These are phyloP conservation scores for Idris sp. DNA, from an alignment of 1,140 invertebrate species.

Conservation along the genomic window DNA sequence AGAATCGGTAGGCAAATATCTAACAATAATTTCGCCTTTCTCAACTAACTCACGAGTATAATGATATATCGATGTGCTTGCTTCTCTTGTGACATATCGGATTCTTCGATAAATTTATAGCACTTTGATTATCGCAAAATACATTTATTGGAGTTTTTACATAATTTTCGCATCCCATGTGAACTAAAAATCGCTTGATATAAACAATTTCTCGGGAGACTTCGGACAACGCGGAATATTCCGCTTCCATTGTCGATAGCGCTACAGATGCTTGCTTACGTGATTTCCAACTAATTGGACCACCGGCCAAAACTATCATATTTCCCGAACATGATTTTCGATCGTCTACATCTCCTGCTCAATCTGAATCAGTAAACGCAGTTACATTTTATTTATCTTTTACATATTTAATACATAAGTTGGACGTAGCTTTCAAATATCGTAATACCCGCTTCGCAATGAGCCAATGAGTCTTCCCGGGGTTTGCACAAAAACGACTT, in stretches of 20 bases:
- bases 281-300: slow-evolving; percentile 9
- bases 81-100: background rate
- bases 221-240: slow-evolving; percentile 16
- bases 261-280: background rate
- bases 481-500: slow-evolving; percentile 60
- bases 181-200: slow-evolving; percentile 5
- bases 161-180: slow-evolving; percentile 13
- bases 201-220: slow-evolving; percentile 4
- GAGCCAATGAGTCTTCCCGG: slow-evolving; percentile 48
- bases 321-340: slow-evolving; percentile 2
- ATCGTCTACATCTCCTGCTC: slow-evolving; percentile 25
- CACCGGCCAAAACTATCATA: background rate
- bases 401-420: slow-evolving; percentile 36
- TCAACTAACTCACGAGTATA: background rate
- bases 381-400: slow-evolving; percentile 9
- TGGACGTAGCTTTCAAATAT: slow-evolving; percentile 61
- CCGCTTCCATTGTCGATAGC: slow-evolving; percentile 4
- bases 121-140: slow-evolving; percentile 1
- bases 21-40: background rate
- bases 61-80: slow-evolving; percentile 6
- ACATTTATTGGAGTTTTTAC: slow-evolving; percentile 2
- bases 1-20: too few relatives aligned
- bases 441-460: slow-evolving; percentile 62
- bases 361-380: slow-evolving; percentile 31
- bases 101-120: background rate